Evolutionary conservation across 1,140 invertebrate species (phyloP).

Genomic region (Asobara japonica): DNA sequence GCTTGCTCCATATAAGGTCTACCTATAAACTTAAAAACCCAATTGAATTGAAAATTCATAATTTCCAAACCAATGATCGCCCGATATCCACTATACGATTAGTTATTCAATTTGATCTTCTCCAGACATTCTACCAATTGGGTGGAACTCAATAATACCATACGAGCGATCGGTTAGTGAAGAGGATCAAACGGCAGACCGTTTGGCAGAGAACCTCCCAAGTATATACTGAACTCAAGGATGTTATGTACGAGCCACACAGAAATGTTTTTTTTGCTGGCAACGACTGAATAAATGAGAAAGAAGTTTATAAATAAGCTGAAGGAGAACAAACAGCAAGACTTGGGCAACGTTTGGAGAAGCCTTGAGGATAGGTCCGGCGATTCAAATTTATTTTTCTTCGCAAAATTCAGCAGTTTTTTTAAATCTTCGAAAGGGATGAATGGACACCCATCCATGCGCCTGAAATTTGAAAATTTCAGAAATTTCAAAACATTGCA

Average conservation of each 20-base stretch:
- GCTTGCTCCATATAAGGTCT: too few relatives aligned
- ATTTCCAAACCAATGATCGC: background rate
- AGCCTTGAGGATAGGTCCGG: too few relatives aligned
- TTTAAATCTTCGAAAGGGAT: too few relatives aligned
- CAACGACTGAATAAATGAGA: background rate
- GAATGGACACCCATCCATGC: too few relatives aligned
- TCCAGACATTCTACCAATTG: background rate
- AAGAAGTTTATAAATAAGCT: too few relatives aligned
- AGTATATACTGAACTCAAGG: background rate
- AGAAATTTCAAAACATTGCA: too few relatives aligned
- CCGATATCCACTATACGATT: background rate
- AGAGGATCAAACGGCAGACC: background rate
- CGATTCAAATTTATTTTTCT: too few relatives aligned
- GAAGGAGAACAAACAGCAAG: too few relatives aligned
- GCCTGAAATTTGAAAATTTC: too few relatives aligned
- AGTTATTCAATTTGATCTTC: background rate
- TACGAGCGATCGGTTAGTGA: constrained; percentile 1
- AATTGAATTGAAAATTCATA: background rate
- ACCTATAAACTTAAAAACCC: too few relatives aligned
- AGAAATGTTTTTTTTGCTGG: background rate
- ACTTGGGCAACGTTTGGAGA: too few relatives aligned
- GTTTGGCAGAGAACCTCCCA: background rate
- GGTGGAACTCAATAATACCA: background rate
- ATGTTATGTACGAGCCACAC: background rate
- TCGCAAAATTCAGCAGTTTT: too few relatives aligned